Percentiles rank a stretch among this genome's conserved stretches.
phyloP scores from a whole-genome alignment of 2,888 invertebrate species.

The Agapostemon virescens region DNA sequence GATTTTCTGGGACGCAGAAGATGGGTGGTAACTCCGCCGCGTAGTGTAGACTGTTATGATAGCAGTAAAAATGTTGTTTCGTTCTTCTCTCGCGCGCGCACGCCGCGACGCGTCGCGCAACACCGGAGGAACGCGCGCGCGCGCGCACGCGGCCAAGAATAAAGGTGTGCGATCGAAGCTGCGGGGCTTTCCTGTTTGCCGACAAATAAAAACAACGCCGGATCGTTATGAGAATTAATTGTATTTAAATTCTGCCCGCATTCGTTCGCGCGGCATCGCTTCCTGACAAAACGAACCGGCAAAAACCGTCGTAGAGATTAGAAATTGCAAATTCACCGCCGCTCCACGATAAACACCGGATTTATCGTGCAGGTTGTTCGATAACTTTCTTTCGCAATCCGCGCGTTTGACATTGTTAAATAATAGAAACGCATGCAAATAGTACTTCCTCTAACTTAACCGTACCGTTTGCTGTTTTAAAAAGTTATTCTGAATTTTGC shows the following conservation, averaged over 20 bases:
- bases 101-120: background rate
- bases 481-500: no score
- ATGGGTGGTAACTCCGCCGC: conserved; percentile 42
- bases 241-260: background rate
- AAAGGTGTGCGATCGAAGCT: background rate
- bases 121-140: background rate
- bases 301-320: background rate
- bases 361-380: background rate
- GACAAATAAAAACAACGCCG: background rate
- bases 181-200: background rate
- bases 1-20: conserved; percentile 64
- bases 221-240: background rate
- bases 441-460: no score
- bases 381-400: no score
- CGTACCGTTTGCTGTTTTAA: no score
- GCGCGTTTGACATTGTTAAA: no score
- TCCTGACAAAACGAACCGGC: background rate
- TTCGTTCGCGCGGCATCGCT: background rate
- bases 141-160: background rate
- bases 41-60: conserved; percentile 46
- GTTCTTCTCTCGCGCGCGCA: background rate
- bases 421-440: no score
- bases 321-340: background rate
- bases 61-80: conserved; percentile 48
- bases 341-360: background rate